Evolutionary conservation across 2,888 invertebrate genomes (phyloP), one percentile per base, ranked within the genome.

Genomic region (Acrobasis consociella): DNA sequence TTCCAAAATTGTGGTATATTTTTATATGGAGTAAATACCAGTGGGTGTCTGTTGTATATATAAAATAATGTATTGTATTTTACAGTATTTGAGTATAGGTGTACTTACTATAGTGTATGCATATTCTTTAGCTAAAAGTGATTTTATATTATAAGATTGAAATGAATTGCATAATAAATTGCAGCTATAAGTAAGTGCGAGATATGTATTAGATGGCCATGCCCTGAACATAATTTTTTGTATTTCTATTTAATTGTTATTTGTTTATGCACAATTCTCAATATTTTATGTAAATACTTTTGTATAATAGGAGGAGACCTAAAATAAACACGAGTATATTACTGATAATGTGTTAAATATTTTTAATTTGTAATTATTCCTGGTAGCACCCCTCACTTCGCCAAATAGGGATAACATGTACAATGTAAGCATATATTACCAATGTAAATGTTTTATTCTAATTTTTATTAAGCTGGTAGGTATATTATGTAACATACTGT

Each of bases 311-410:
- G 86, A 90, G 87, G 87, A 91, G 85, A 85, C 89, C 83, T 91
- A 91, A 85, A 94, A 94, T 89, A 94, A 94, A 91, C 85, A 90
- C 85, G 92, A 92, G 93, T 93, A 93, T 93, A 93, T 93, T 92
- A 93, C 91, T 86, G 90, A 91, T 85, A 72, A 84, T 87, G 91
- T 93, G 90, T 91, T 86, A 87, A 86, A 89, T 91, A 89, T 88
- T 93, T 93, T 93, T 91, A 89, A 89, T 89, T 89, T 92, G 86
- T 92, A 89, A 91, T 93, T 93, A 93, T 91, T 93, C 93, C 93
- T 93, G 93, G 93, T 93, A 93, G 93, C 93, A 93, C 93, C 93
- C 92, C 87, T 90, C 89, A 85, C 87, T 81, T 89, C 88, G 92
- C 93, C 93, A 87, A 81, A 81, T 93, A 91, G 91, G 91, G 91